Conservation (phyloP, 1,140 invertebrate species). For the Halesus radiatus region DNA sequence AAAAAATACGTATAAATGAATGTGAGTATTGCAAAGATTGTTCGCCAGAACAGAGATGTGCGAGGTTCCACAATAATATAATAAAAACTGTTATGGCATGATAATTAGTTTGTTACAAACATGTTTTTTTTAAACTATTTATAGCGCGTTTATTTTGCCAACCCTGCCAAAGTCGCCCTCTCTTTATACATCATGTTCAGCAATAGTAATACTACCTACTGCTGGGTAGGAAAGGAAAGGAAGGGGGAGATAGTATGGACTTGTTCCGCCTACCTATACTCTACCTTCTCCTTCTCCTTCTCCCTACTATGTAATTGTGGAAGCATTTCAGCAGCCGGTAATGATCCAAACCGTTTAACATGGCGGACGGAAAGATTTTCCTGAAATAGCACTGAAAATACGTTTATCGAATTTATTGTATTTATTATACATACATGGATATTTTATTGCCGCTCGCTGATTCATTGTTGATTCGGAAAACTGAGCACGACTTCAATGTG, state of each 20-base stretch:
- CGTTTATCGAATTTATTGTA: constrained; percentile 5
- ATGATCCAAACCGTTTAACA: constrained; percentile 35
- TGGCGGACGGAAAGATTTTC: constrained; percentile 30
- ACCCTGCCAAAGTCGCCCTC: constrained; percentile 4
- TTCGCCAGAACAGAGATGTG: too few species aligned
- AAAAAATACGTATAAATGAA: too few species aligned
- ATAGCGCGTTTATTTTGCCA: neutral
- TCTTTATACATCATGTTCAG: neutral
- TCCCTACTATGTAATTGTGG: constrained; percentile 21
- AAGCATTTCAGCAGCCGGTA: constrained; percentile 35
- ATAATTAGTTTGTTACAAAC: neutral
- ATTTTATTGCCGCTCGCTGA: too few species aligned
- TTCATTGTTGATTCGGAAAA: too few species aligned
- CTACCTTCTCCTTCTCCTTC: too few species aligned
- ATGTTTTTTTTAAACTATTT: neutral
- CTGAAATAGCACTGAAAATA: constrained; percentile 33
- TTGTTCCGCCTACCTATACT: too few species aligned
- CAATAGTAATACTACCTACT: neutral
- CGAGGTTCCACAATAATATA: too few species aligned
- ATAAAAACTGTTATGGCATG: too few species aligned
- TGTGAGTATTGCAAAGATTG: too few species aligned
- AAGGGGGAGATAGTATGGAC: constrained; percentile 3
- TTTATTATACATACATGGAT: too few species aligned
- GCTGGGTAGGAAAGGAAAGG: too few species aligned
- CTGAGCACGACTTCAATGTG: too few species aligned